A percentile compares a stretch with the other conserved stretches of the same genome.
Conservation (phyloP, 2,888 invertebrate genomes). For the Cacoxenus indagator region DNA sequence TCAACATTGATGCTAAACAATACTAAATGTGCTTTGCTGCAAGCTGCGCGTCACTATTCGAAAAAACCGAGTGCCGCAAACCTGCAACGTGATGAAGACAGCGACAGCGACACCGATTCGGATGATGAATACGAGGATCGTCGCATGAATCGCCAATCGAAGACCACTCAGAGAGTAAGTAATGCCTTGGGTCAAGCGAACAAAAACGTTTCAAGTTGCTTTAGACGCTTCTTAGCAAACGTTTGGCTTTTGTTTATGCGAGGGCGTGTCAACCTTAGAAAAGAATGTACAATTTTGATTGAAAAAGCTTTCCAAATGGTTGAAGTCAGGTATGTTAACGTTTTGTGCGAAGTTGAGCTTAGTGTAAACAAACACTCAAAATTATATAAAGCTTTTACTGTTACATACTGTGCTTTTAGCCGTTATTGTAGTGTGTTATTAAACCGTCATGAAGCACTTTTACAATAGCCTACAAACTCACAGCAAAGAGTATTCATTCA, state of each 20-base stretch:
- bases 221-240: not conserved
- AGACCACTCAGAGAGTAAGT: conserved; percentile 60
- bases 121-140: conserved; percentile 70
- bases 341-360: no score
- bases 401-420: no score
- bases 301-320: no score
- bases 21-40: conserved; percentile 29
- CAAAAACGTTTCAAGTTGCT: not conserved
- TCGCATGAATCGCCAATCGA: conserved; percentile 48
- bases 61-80: conserved; percentile 54
- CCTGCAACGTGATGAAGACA: conserved; percentile 51
- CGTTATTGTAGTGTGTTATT: no score
- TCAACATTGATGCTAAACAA: conserved; percentile 35
- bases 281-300: no score
- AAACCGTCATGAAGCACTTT: no score
- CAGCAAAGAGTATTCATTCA: conserved; percentile 13
- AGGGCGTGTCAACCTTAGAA: no score
- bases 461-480: no score
- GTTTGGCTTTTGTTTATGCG: conserved; percentile 22
- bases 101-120: conserved; percentile 74
- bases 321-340: no score
- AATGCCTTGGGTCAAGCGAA: no score
- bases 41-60: conserved; percentile 53
- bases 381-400: no score
- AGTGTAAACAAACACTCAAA: no score